These are phyloP conservation scores for Balearica regulorum DNA, from an alignment of 2,797 vertebrate genomes.

Conservation along the genomic window DNA sequence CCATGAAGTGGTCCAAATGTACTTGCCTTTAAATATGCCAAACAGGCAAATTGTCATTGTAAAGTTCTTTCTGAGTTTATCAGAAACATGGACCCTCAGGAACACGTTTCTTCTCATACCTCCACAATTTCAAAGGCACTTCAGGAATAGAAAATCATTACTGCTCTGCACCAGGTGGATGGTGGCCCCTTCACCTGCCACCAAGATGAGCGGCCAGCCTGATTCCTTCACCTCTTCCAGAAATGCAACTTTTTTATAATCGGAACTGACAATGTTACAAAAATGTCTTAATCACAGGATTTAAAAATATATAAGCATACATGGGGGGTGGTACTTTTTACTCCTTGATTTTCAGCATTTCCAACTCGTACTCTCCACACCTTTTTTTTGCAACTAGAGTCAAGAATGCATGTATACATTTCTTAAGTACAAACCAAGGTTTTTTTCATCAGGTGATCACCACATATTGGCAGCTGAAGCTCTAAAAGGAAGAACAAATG, in stretches of 20 bases:
- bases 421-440: background rate
- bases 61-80: background rate
- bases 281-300: background rate
- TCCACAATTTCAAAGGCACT: background rate
- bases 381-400: background rate
- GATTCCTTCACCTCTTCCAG: background rate
- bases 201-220: accelerated
- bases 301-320: background rate
- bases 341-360: background rate
- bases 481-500: background rate
- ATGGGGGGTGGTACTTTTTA: background rate
- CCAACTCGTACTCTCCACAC: background rate
- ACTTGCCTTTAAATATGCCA: accelerated
- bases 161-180: background rate
- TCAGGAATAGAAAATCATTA: background rate
- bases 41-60: background rate
- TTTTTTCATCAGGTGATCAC: background rate
- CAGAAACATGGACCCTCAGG: background rate
- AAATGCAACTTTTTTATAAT: background rate
- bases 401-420: background rate
- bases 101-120: background rate
- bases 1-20: background rate
- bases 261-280: accelerated
- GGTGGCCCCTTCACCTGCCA: background rate
- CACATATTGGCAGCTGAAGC: background rate